phyloP scores from a whole-genome alignment of 1,140 invertebrate species.

The Aradophagus sp. region DNA sequence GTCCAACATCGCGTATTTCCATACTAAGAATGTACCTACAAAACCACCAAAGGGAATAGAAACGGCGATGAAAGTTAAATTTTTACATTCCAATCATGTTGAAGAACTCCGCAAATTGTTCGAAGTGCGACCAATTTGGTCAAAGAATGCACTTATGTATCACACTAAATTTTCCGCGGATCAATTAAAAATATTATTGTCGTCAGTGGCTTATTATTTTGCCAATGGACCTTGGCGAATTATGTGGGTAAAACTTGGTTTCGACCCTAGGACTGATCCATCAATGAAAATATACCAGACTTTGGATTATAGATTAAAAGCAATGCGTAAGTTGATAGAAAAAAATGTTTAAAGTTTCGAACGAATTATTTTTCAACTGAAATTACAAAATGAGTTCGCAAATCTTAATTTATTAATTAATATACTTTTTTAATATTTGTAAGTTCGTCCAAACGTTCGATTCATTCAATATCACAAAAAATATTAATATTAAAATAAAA shows the following conservation, averaged over 20 bases:
- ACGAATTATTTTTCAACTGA: too few species aligned
- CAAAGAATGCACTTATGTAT: constrained; percentile 82
- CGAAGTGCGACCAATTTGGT: constrained; percentile 89
- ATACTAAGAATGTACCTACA: constrained; percentile 73
- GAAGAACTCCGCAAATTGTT: constrained; percentile 80
- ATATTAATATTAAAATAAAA: too few species aligned
- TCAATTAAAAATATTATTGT: constrained; percentile 86
- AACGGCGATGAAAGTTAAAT: constrained; percentile 75
- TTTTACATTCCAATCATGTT: constrained; percentile 69
- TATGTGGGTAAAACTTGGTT: constrained; percentile 89
- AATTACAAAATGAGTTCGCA: too few species aligned
- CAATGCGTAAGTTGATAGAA: constrained; percentile 76
- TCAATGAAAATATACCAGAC: constrained; percentile 87
- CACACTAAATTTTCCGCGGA: constrained; percentile 78
- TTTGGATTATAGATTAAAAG: constrained; percentile 88
- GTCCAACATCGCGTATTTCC: constrained; percentile 77
- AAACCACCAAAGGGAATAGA: constrained; percentile 75
- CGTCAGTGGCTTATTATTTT: constrained; percentile 88
- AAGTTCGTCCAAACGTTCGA: too few species aligned
- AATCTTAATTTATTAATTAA: too few species aligned
- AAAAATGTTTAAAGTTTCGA: background rate
- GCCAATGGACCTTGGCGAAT: constrained; percentile 90
- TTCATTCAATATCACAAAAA: too few species aligned
- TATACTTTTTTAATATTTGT: too few species aligned
- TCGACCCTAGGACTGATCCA: constrained; percentile 89